A percentile compares a stretch with the other conserved stretches of the same genome.
These are phyloP conservation scores for Helogale parvula DNA, from an alignment of 2,113 vertebrate genomes.

Conservation along the genomic window DNA sequence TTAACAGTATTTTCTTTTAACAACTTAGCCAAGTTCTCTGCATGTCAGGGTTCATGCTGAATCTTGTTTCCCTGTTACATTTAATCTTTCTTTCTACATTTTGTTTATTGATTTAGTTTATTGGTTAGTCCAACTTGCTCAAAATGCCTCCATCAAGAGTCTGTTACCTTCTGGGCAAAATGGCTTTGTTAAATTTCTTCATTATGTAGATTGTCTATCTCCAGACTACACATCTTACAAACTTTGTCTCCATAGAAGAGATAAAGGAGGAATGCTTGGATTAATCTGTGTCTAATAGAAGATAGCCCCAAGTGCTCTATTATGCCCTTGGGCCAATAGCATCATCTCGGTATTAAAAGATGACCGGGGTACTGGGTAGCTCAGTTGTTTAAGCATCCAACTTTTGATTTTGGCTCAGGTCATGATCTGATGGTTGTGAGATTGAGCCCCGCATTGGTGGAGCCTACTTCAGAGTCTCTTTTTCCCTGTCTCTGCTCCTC, in stretches of 20 bases:
- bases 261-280: neutral
- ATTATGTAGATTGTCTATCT: neutral
- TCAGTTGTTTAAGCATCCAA: neutral
- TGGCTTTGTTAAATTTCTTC: neutral
- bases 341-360: neutral
- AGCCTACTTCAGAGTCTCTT: neutral
- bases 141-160: neutral
- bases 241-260: neutral
- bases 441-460: rapidly evolving
- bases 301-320: neutral
- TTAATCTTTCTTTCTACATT: neutral
- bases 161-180: neutral
- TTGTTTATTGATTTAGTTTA: neutral
- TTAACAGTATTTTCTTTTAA: neutral
- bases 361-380: neutral
- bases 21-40: neutral
- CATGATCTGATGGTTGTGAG: neutral
- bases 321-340: neutral
- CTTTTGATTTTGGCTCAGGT: neutral
- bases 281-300: neutral
- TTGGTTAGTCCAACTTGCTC: neutral
- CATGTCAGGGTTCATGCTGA: neutral
- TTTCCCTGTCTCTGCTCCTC: neutral
- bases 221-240: neutral
- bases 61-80: neutral